Base-by-base conservation (phyloP, 2,797 vertebrate species). In the Huso huso region DNA sequence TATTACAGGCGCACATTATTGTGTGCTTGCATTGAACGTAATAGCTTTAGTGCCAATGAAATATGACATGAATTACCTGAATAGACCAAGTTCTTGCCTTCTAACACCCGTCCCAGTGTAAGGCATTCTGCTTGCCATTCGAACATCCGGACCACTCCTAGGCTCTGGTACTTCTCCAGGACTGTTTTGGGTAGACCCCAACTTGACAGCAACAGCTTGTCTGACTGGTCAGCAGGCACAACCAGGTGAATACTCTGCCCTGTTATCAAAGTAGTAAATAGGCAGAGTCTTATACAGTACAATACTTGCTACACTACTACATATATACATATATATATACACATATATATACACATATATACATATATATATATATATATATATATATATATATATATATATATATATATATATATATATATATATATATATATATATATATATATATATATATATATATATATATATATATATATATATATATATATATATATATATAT, bases 81-180 rank as follows among this genome's bases (percentile, higher is more conserved):
- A 81, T 97, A 99, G 62, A 99, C 91, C 4, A 99, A 80, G 81
- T 98, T 99, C 67, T 85, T 92, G 61, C 96, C 96, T 73, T 91
- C 91, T 74, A 99, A 81, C 70, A 95, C 96, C 72, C 81, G 87
- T 67, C 93, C 93, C 4, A 94, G 82, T 79, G 88, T 88, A 65
- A 99, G 91, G 69, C 97, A 99, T 76, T 98, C 93, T 72, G 96
- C 95, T 81, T 99, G 96, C 97, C 96, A 99, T 69, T 95, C 91
- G 75, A 99, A 99, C 94, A 99, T 98, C 70, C 74, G 89, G 63
- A 87, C 87, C 63, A 99, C 92, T 64, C 93, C 90, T 10, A 94
- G 84, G 70, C 88, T 88, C 72, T 87, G 86, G 71, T 99, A 99
- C 73, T 90, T 90, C 68, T 95, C 87, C 70, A 98, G 76, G 66